Conservation (phyloP, 1,140 invertebrate species). For the Teleopsis dalmanni region DNA sequence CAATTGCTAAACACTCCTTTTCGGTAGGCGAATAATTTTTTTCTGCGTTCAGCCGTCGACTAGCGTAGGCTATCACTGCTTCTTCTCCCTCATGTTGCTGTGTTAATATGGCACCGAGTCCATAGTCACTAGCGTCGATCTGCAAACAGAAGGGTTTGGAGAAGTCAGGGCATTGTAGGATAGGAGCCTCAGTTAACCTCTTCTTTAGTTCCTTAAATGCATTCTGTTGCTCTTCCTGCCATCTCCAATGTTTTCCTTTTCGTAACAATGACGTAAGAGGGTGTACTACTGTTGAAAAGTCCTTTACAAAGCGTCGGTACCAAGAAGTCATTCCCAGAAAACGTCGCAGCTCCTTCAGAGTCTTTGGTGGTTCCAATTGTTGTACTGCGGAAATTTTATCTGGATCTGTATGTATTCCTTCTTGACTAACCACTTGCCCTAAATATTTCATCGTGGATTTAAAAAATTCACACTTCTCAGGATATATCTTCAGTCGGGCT, state of each 20-base stretch:
- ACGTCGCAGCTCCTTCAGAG: slow-evolving; percentile 1
- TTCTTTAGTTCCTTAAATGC: slow-evolving; percentile 15
- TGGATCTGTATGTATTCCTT: slow-evolving; percentile 19
- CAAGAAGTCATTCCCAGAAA: slow-evolving; percentile 5
- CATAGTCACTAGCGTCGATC: slow-evolving; percentile 5
- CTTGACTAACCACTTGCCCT: slow-evolving; percentile 4
- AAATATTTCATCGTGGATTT: slow-evolving; percentile 16
- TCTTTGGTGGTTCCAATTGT: neutral
- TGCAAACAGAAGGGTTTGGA: slow-evolving; percentile 5
- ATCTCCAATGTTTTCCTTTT: slow-evolving; percentile 21
- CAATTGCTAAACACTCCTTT: slow-evolving; percentile 1
- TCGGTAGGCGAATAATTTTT: no score
- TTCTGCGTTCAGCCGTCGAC: no score
- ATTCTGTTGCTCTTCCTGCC: slow-evolving; percentile 19
- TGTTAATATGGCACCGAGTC: neutral
- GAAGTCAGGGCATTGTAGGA: slow-evolving; percentile 16
- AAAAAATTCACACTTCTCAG: slow-evolving; percentile 36
- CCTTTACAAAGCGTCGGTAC: slow-evolving; percentile 1
- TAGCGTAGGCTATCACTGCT: no score
- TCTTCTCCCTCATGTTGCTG: no score
- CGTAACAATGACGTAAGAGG: slow-evolving; percentile 20
- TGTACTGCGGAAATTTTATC: slow-evolving; percentile 5
- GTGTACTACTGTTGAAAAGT: slow-evolving; percentile 19
- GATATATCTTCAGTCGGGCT: slow-evolving; percentile 3
- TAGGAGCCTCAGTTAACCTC: slow-evolving; percentile 11